Evolutionary conservation across 2,113 vertebrate species (phyloP).

Genomic region (Dendrocopos noguchii): DNA sequence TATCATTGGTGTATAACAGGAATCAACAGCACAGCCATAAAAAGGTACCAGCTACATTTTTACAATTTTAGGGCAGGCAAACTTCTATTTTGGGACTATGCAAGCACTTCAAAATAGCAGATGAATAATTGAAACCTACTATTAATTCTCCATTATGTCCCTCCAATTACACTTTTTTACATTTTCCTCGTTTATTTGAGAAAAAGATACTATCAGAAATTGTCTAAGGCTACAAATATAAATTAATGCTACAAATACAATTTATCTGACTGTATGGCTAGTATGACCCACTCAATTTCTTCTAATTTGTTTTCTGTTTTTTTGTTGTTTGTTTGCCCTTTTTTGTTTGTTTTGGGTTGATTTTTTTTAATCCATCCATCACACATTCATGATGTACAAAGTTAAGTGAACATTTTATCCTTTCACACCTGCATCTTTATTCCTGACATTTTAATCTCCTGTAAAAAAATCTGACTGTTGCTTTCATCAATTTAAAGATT

Average conservation of each 20-base stretch:
- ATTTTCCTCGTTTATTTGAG: neutral
- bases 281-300: neutral
- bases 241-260: neutral
- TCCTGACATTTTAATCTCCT: neutral
- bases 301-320: neutral
- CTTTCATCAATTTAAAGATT: neutral
- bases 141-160: neutral
- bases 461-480: neutral
- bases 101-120: constrained; percentile 38
- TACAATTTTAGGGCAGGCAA: constrained; percentile 44
- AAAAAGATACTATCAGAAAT: neutral
- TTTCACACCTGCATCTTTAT: neutral
- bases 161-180: neutral
- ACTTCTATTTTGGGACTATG: constrained; percentile 53
- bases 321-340: neutral
- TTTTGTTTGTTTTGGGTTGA: too few relatives aligned
- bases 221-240: neutral
- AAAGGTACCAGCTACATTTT: constrained; percentile 22
- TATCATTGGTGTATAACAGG: constrained; percentile 18
- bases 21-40: constrained; percentile 45
- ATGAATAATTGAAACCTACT: neutral
- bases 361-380: neutral
- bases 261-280: neutral
- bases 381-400: neutral
- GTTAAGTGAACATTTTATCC: neutral